phyloP scores from a whole-genome alignment of 30 jellyfish, hydroid and myxozoan genomes.

The Turritopsis rubra region DNA sequence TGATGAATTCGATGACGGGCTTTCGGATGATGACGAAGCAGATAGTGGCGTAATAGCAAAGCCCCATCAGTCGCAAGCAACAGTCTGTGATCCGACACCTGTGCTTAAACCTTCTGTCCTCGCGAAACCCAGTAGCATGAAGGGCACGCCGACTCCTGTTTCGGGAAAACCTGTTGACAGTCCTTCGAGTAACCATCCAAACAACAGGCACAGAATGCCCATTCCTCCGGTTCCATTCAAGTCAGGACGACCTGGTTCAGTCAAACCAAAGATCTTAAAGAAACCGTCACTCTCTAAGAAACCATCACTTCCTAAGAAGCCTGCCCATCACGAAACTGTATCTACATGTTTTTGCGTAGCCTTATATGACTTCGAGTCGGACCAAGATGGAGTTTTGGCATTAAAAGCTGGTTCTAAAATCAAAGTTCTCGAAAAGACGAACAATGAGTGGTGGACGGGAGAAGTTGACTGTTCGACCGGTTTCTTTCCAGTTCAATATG shows the following conservation, averaged over 20 bases:
- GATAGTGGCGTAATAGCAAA: not conserved
- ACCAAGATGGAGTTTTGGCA: constrained; percentile 10
- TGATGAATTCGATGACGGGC: constrained; percentile 36
- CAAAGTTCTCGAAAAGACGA: constrained; percentile 36
- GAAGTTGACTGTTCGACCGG: constrained; percentile 13
- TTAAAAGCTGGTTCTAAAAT: constrained; percentile 70
- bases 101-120: not conserved
- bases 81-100: not conserved
- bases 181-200: not conserved
- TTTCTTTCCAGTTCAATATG: constrained; percentile 30
- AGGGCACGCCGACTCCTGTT: not conserved
- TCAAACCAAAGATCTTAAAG: constrained; percentile 7
- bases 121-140: not conserved
- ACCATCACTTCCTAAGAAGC: constrained; percentile 23
- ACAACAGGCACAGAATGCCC: not conserved
- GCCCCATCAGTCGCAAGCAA: not conserved
- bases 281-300: constrained; percentile 31
- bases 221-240: constrained; percentile 7
- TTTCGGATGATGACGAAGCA: constrained; percentile 37
- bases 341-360: constrained; percentile 19
- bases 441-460: constrained; percentile 94
- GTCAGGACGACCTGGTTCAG: not conserved
- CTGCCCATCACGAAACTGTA: not conserved
- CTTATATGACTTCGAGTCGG: constrained; percentile 34
- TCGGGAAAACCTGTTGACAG: not conserved